Evolutionary conservation across 2,113 vertebrate species (phyloP), one percentile per base, ranked within the genome.

Genomic region (Stigmatopora argus): DNA sequence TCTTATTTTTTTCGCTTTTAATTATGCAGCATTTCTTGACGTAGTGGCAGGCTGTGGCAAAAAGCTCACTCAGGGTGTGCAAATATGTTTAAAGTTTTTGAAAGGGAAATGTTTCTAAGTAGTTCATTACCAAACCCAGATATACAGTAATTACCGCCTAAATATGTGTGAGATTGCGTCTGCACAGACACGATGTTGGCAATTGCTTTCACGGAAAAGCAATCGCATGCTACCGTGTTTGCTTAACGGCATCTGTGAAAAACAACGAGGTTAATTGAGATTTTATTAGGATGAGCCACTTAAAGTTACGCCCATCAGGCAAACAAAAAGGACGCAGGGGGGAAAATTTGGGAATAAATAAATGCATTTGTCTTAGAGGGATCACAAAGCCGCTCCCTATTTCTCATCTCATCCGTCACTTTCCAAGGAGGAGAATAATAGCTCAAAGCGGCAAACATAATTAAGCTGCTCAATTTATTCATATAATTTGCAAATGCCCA

Each of bases 361-460:
- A 80, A 70, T 75, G 69, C 18, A 71, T 47, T 77, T 82, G 83
- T 88, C 78, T 89, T 84, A 71, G 66, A 83, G 83, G 80, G 80
- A 85, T 87, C 71, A 70, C 38, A 72, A 66, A 66, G 75, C 62
- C 45, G n/a, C 26, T 23, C 31, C 64, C 68, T 49, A 41, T 26
- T 45, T 72, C 75, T 66, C 72, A 31, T 75, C 73, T 71, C 65
- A 73, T 66, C 62, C 72, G 59, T 79, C 73, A 66, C 65, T 75
- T 77, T 57, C 51, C 69, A 77, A 64, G 67, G 75, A 80, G 76
- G 66, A 84, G 74, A 86, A 86, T 83, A 87, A 88, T 87, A 84
- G 88, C 89, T 90, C 69, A 85, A 83, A 90, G 88, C 85, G 65
- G 21, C 77, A 85, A 85, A 87, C 84, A 88, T 88, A 88, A 90